Evolutionary conservation across 92 coral and sea anemone species (phyloP), one percentile per base, ranked within the genome.

Genomic region (Epizoanthus fatuus): DNA sequence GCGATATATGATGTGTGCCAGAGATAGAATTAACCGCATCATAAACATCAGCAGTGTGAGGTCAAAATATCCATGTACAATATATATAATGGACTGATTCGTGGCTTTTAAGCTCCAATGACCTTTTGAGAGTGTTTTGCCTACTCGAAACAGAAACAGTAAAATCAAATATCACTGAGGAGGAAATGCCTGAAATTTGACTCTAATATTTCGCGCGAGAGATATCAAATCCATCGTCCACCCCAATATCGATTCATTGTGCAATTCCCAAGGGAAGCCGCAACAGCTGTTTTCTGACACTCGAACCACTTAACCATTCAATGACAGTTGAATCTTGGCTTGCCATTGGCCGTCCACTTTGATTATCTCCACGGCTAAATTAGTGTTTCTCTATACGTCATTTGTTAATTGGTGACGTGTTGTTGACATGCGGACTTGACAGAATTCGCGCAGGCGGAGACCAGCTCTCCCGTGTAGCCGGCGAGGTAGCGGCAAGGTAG

Each of bases 351-450:
- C 70, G 16, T 77, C 53, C 47, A 45, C 70, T 37, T 40, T 77
- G 70, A 77, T 77, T 77, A 77, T 77, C 82, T 77, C 70, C 70
- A 77, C 69, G 66, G 90, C 73, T 84, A 81, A 91, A 91, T 91
- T 87, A 88, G 86, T 78, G 86, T 83, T 89, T 78, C 84, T 60
- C 92, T 74, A 86, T 75, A 89, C 90, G 84, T 89, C 95, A 92
- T 92, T 89, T 88, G 86, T 92, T 92, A 92, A 93, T 93, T 93
- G 97, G 84, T 93, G 93, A 88, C 94, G 85, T 84, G 89, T 92
- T 86, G 97, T 91, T 93, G 97, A 93, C 94, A 91, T 77, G 94
- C 86, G 81, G 81, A 76, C 81, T 76, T 88, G 94, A 93, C 74
- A 90, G 87, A 45, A 81, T 89, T 86, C 82, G 70, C 82, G 82